Percentiles rank a stretch among this genome's conserved stretches.
Conservation (phyloP, 1,140 invertebrate genomes). For the Euglossa dilemma region DNA sequence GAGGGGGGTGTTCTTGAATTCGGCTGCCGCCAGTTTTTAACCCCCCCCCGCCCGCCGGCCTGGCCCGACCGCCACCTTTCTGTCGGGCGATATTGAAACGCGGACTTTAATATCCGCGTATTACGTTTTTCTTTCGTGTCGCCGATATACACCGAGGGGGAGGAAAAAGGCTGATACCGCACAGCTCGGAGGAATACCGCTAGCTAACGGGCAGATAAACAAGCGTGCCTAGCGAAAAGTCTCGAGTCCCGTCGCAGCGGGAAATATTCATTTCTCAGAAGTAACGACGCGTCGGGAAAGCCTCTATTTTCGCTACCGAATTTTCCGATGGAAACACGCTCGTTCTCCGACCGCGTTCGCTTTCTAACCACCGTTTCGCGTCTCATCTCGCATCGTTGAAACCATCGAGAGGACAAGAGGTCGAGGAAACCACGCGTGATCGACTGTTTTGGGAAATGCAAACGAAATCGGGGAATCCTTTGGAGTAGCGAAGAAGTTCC, state of each 20-base stretch:
- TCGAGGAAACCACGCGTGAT: not conserved
- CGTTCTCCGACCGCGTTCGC: not conserved
- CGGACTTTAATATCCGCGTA: conserved; percentile 33
- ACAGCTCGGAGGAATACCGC: no score
- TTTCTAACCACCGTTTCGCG: not conserved
- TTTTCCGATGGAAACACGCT: not conserved
- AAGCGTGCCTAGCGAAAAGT: no score
- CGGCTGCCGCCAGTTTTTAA: conserved; percentile 25
- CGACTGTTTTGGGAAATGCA: not conserved
- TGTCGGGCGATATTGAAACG: conserved; percentile 12
- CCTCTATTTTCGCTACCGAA: not conserved
- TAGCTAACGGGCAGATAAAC: not conserved
- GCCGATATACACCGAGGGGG: no score
- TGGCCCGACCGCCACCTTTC: not conserved
- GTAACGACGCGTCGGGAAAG: not conserved
- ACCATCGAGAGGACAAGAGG: not conserved
- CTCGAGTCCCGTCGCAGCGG: no score
- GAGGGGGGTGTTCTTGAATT: conserved; percentile 37
- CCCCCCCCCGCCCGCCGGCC: no score
- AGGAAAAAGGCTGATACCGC: not conserved
- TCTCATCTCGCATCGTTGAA: not conserved
- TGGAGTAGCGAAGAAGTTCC: conserved; percentile 2
- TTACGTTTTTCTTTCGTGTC: conserved; percentile 1
- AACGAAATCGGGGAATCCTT: not conserved
- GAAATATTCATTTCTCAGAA: not conserved